Evolutionary conservation across 2,888 invertebrate genomes (phyloP).

Genomic region (Andrena chrysosceles): DNA sequence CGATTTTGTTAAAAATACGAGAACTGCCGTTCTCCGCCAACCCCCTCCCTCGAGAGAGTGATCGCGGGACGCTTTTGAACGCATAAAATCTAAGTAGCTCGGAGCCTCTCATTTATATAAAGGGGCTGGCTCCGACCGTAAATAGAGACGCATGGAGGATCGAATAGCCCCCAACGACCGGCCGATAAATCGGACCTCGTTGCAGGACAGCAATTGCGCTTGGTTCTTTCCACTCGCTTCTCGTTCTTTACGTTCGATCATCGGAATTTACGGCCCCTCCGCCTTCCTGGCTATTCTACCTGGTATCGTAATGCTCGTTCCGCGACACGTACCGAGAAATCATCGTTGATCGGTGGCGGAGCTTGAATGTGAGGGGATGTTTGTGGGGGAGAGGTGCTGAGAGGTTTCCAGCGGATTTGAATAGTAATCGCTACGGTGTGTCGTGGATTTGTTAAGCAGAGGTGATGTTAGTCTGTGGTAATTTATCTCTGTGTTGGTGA

Average conservation of each 20-base stretch:
- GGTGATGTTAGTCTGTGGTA: too few species aligned
- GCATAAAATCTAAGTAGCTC: slow-evolving; percentile 33
- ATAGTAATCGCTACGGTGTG: not conserved
- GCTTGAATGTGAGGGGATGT: not conserved
- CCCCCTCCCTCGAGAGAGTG: slow-evolving; percentile 18
- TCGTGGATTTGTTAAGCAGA: too few species aligned
- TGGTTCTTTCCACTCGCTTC: not conserved
- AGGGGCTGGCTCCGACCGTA: slow-evolving; percentile 40
- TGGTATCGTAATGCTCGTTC: not conserved
- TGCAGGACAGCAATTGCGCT: not conserved
- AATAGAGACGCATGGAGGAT: slow-evolving; percentile 36
- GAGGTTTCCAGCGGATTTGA: not conserved
- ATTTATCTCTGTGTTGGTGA: too few species aligned
- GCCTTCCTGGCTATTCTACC: not conserved
- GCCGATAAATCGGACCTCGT: slow-evolving; percentile 22
- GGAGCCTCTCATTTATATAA: slow-evolving; percentile 6
- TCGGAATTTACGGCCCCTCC: not conserved
- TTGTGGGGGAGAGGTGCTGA: not conserved
- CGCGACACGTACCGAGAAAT: slow-evolving; percentile 2
- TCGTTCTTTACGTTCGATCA: slow-evolving; percentile 17
- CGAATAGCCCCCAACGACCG: slow-evolving; percentile 30
- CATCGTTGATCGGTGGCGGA: not conserved
- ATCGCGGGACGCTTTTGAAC: slow-evolving; percentile 37
- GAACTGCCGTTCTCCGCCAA: not conserved
- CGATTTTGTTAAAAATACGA: slow-evolving; percentile 61